A percentile compares a stretch with the other conserved stretches of the same genome.
phyloP scores from a whole-genome alignment of 2,113 vertebrate genomes.

The Callocephalon fimbriatum region DNA sequence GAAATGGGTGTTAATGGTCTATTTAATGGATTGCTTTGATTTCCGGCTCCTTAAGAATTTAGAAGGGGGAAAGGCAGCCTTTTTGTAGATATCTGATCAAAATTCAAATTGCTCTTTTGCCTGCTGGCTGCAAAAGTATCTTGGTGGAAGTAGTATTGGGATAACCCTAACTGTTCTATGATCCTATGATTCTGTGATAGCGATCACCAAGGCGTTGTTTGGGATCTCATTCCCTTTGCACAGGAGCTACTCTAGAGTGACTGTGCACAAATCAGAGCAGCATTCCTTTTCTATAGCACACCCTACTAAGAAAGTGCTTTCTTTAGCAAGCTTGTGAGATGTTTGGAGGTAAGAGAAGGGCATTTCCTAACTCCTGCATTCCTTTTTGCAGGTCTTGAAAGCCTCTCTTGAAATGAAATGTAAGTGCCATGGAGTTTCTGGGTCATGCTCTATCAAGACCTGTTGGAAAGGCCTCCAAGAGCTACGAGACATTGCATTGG shows the following conservation, averaged over 20 bases:
- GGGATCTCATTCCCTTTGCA: neutral
- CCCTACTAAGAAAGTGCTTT: neutral
- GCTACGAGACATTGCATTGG: constrained; percentile 89
- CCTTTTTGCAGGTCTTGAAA: constrained; percentile 83
- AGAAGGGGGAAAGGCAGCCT: neutral
- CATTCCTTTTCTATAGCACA: neutral
- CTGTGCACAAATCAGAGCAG: neutral
- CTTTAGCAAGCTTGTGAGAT: neutral
- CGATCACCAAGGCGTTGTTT: neutral
- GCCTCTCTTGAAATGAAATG: constrained; percentile 96
- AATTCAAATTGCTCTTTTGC: neutral
- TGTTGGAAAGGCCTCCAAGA: constrained; percentile 97
- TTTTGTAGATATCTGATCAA: neutral
- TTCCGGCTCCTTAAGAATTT: neutral
- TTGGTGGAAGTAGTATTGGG: neutral
- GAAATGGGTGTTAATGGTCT: neutral
- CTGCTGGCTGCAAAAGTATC: neutral
- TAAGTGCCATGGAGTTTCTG: constrained; percentile 97
- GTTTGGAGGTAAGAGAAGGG: neutral
- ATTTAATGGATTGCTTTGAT: neutral
- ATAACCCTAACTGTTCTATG: neutral
- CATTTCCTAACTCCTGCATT: constrained; percentile 23
- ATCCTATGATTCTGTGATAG: neutral
- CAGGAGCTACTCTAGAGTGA: neutral
- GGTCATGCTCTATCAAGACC: constrained; percentile 97